Conservation (phyloP, 2,113 vertebrate genomes). For the Agelaius phoeniceus region DNA sequence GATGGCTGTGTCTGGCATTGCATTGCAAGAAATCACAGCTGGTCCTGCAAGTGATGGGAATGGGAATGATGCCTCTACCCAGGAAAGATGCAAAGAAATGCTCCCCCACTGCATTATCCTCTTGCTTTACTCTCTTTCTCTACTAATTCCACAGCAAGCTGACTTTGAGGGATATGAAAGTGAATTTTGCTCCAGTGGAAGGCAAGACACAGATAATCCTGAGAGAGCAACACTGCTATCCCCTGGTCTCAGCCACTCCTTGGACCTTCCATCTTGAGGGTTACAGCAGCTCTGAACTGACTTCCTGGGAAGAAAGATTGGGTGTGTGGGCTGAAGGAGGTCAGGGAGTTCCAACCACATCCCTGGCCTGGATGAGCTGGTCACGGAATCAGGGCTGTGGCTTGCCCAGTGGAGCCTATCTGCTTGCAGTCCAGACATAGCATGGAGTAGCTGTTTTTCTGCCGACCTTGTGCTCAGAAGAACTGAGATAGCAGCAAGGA, state of each 20-base stretch:
- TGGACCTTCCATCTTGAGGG: neutral
- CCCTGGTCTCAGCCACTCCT: neutral
- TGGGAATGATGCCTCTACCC: neutral
- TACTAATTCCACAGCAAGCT: neutral
- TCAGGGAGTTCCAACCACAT: neutral
- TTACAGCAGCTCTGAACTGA: neutral
- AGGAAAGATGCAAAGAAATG: slow-evolving; percentile 10
- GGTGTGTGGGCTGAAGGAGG: neutral
- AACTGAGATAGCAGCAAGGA: neutral
- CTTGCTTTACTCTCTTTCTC: neutral
- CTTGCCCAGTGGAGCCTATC: neutral
- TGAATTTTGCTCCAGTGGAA: neutral
- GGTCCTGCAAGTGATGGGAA: slow-evolving; percentile 2
- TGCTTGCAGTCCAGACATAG: neutral
- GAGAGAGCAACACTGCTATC: neutral
- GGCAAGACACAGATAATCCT: neutral
- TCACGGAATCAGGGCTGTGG: neutral
- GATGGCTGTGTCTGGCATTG: neutral
- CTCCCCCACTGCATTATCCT: neutral
- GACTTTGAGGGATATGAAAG: neutral
- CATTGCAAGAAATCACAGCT: slow-evolving; percentile 58
- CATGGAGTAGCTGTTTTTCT: neutral
- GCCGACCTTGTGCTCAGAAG: neutral
- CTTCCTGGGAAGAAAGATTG: neutral
- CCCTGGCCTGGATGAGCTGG: neutral